Evolutionary conservation across 2,797 vertebrate genomes (phyloP).

Genomic region (Periparus ater): DNA sequence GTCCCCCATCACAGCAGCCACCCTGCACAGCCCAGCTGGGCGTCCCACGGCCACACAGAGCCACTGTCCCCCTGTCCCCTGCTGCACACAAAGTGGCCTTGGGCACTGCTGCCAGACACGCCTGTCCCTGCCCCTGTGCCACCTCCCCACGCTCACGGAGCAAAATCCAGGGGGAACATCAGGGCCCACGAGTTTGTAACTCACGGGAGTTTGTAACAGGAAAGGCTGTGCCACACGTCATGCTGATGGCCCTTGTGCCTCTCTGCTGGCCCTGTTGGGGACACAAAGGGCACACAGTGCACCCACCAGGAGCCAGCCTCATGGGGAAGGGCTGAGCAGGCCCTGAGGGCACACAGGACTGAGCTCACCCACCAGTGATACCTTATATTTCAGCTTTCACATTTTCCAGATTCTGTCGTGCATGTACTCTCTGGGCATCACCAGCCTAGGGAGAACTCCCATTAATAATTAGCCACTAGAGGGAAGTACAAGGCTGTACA

Average conservation of each 20-base stretch:
- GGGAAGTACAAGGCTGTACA: background rate
- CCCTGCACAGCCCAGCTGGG: background rate
- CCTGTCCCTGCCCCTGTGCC: background rate
- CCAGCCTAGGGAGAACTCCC: background rate
- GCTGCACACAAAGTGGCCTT: background rate
- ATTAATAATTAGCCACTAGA: background rate
- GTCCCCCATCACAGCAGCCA: fast-evolving
- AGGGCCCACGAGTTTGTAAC: fast-evolving
- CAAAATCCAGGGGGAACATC: background rate
- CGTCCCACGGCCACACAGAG: background rate
- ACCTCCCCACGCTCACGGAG: fast-evolving
- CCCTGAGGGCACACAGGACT: fast-evolving
- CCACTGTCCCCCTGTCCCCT: background rate
- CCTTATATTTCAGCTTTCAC: no score
- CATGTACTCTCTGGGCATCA: no score
- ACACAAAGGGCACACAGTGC: fast-evolving
- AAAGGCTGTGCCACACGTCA: fast-evolving
- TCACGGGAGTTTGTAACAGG: background rate
- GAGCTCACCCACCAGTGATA: background rate
- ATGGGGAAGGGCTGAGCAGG: background rate
- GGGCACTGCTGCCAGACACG: background rate
- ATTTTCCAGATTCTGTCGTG: no score
- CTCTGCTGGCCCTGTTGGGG: fast-evolving
- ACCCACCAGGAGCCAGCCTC: background rate
- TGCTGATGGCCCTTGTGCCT: fast-evolving